Conservation (phyloP, 2,797 vertebrate species). For the Tarsius wallacei region DNA sequence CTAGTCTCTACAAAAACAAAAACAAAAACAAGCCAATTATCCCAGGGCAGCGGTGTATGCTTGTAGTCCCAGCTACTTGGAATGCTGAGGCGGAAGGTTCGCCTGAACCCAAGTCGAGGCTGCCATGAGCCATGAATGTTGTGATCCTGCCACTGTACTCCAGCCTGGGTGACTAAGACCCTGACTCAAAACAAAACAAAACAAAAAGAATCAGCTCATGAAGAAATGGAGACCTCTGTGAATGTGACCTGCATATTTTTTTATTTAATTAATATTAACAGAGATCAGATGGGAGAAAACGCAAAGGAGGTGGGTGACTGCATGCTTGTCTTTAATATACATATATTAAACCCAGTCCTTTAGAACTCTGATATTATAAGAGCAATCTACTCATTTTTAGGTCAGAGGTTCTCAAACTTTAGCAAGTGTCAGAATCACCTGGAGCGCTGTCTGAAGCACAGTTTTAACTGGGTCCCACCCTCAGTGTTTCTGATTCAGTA, state of each 20-base stretch:
- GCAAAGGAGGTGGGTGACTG: neutral
- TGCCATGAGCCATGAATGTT: too few relatives aligned
- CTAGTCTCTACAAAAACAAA: too few relatives aligned
- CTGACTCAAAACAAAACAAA: too few relatives aligned
- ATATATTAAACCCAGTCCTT: neutral
- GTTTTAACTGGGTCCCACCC: neutral
- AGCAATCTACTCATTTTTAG: slow-evolving; percentile 36
- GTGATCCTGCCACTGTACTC: too few relatives aligned
- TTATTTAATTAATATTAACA: slow-evolving; percentile 1
- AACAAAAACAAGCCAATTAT: too few relatives aligned
- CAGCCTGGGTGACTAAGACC: too few relatives aligned
- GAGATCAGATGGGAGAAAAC: neutral
- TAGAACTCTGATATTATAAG: neutral
- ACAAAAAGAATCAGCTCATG: neutral
- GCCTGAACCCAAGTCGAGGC: too few relatives aligned
- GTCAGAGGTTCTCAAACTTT: neutral
- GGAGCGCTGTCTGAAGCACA: neutral
- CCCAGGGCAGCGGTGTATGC: too few relatives aligned
- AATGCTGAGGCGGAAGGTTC: too few relatives aligned
- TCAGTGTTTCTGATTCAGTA: neutral
- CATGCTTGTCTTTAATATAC: neutral
- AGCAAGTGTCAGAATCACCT: neutral
- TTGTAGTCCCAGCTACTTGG: too few relatives aligned
- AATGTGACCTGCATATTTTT: neutral
- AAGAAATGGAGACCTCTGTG: neutral